Percentiles rank a stretch among this genome's conserved stretches.
phyloP scores from a whole-genome alignment of 2,888 invertebrate genomes.

The Epicampocera succincta region DNA sequence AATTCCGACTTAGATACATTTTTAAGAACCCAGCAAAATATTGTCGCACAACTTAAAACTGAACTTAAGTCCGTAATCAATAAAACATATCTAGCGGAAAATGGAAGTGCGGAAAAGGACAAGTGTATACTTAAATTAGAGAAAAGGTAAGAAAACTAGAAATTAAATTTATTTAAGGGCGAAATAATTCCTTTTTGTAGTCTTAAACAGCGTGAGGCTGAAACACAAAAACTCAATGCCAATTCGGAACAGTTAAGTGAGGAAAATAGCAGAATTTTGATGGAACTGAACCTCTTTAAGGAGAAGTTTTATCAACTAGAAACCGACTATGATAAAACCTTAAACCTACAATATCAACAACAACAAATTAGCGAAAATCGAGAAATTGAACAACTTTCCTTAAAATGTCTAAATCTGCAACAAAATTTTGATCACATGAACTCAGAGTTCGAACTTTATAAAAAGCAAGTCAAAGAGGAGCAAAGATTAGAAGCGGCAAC shows the following conservation, averaged over 20 bases:
- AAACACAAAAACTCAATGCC: slow-evolving; percentile 48
- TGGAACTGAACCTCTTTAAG: slow-evolving; percentile 53
- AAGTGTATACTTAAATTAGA: slow-evolving; percentile 57
- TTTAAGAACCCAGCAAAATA: slow-evolving; percentile 49
- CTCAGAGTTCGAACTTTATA: slow-evolving; percentile 53
- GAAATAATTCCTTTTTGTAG: slow-evolving; percentile 41
- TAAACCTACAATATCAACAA: slow-evolving; percentile 25
- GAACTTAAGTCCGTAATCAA: slow-evolving; percentile 38
- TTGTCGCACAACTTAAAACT: slow-evolving; percentile 10
- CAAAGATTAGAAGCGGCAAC: slow-evolving; percentile 16
- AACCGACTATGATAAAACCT: slow-evolving; percentile 54
- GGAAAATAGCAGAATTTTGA: slow-evolving; percentile 43
- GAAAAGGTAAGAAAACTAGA: slow-evolving; percentile 45
- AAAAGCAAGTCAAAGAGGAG: slow-evolving; percentile 39
- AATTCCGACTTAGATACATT: slow-evolving; percentile 26
- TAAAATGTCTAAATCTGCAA: slow-evolving; percentile 32
- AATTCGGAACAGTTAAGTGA: slow-evolving; percentile 35
- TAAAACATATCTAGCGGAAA: slow-evolving; percentile 27
- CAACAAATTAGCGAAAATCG: slow-evolving; percentile 24
- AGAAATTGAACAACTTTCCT: slow-evolving; percentile 38
- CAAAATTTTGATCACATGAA: slow-evolving; percentile 39
- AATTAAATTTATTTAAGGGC: not conserved
- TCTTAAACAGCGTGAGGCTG: slow-evolving; percentile 53
- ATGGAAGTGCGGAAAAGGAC: slow-evolving; percentile 47
- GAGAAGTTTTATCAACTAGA: slow-evolving; percentile 66